Base-by-base conservation (phyloP, 2,888 invertebrate species). In the Ectropis crepuscularia region DNA sequence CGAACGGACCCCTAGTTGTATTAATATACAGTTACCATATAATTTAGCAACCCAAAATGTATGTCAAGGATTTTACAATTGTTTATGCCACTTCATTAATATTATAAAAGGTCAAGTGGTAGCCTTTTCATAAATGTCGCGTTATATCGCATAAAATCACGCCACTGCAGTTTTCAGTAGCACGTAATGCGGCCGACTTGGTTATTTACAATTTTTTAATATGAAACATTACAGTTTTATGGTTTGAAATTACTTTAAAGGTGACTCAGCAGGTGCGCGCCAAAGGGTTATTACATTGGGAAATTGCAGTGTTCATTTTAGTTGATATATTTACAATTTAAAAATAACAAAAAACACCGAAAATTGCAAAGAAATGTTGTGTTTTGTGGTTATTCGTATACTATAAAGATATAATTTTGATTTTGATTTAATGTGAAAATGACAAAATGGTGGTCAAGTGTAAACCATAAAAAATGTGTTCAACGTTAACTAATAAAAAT, bases 141-240 rank as follows among this genome's bases (percentile, higher is more conserved):
- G 69, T 76, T 78, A 77, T 77, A 83, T 75, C 76, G 73, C 75
- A 75, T 70, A 59, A 69, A 73, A 73, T 74, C 83, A 84, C 80
- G 82, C 78, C 58, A 82, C 59, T 79, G 80, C 77, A 81, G 74
- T 74, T 80, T 78, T 77, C 71, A 74, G 74, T 69, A 68, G 78
- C 82, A 87, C 78, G 79, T 77, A 74, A 83, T 71, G 72, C 75
- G 71, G 74, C 74, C 73, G 75, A 79, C 71, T 69, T 58, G 61
- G 63, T 66, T 74, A 70, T 73, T 77, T 73, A 78, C 81, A n/a
- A 65, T 42, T n/a, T 57, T 65, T 61, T 68, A 67, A 68, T 71
- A 71, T 67, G 65, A 68, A 69, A 63, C 57, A 57, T 68, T 68
- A 64, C 62, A 63, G 50, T 61, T 62, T 62, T 62, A 60, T 50